Base-by-base conservation (phyloP, 1,140 invertebrate species). In the Grapholita molesta region DNA sequence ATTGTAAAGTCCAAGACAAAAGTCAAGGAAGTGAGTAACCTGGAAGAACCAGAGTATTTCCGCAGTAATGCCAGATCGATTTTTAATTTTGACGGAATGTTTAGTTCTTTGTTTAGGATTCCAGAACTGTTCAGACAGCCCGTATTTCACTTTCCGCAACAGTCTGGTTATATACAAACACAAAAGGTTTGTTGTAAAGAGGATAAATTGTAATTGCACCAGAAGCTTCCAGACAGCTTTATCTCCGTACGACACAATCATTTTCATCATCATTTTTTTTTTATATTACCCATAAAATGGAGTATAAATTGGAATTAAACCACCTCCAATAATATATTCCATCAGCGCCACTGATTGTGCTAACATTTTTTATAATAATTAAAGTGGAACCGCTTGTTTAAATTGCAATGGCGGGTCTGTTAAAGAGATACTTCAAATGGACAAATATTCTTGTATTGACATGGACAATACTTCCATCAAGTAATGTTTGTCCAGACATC, bases 11-110 rank as follows among this genome's bases (percentile, higher is more conserved):
- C 76, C 64, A 72, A 80, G 21, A 72, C 72, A 30, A 78, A 78
- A 72, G 77, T 85, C 5, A 86, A 88, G 78, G 86, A 90, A 85
- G 86, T 90, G 80, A 90, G 88, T 88, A 85, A 77, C 53, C 32
- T 21, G 42, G 35, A 35, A 38, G 32, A 64, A 32, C 35, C 71
- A 23, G 52, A 69, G 24, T 38, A 33, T 64, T 55, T 53, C 18
- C 42, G 32, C 65, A 61, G 30, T 48, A 73, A 53, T 23, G 8
- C 53, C 18, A 66, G 67, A 73, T 11, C 55, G 23, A 69, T 21
- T 61, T 66, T 71, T 70, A 48, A 72, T 72, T 75, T 80, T 70
- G 67, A 75, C 67, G 64, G 64, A 66, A 28, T 76, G 42, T 52
- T 82, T 28, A 74, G 73, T 72, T 74, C 71, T 69, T 35, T 76